Percentiles rank a stretch among this genome's conserved stretches.
Conservation (phyloP, 2,888 invertebrate species). For the Mesodorylaimus sp. region DNA sequence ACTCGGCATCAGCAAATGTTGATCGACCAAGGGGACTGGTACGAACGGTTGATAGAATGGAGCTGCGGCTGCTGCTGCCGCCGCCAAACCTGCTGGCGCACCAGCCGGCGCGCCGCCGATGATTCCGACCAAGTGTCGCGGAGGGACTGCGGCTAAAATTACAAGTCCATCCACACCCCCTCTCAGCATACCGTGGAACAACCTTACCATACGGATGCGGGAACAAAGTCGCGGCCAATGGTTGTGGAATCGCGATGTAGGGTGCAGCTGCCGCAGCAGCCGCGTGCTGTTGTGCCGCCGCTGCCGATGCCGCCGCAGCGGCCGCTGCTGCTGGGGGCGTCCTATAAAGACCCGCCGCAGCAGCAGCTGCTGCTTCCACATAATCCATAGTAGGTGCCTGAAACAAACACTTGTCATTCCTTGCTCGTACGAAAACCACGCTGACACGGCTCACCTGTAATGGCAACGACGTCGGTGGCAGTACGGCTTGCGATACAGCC, state of each 20-base stretch:
- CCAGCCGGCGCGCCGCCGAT: not conserved
- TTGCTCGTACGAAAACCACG: too few species aligned
- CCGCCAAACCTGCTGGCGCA: not conserved
- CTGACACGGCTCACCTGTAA: not conserved
- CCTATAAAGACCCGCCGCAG: not conserved
- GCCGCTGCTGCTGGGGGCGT: conserved; percentile 11
- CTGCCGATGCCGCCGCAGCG: too few species aligned
- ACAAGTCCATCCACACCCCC: not conserved
- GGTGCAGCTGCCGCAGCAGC: conserved; percentile 16
- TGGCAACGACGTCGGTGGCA: conserved; percentile 7
- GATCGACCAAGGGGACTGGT: conserved; percentile 23
- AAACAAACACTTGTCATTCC: too few species aligned
- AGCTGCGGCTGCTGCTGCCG: conserved; percentile 9
- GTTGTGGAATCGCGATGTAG: conserved; percentile 22
- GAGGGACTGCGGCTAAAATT: conserved; percentile 7
- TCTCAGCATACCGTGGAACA: not conserved
- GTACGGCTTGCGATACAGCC: not conserved
- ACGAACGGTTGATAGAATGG: conserved; percentile 16
- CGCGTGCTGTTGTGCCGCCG: conserved; percentile 2
- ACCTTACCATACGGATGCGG: conserved; percentile 19
- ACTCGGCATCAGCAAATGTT: conserved; percentile 12
- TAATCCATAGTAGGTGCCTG: not conserved
- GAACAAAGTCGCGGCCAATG: conserved; percentile 15
- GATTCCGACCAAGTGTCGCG: conserved; percentile 10
- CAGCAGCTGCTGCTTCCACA: not conserved